Evolutionary conservation across 2,888 invertebrate genomes (phyloP), one percentile per base, ranked within the genome.

Genomic region (Caenorhabditis sulstoni): DNA sequence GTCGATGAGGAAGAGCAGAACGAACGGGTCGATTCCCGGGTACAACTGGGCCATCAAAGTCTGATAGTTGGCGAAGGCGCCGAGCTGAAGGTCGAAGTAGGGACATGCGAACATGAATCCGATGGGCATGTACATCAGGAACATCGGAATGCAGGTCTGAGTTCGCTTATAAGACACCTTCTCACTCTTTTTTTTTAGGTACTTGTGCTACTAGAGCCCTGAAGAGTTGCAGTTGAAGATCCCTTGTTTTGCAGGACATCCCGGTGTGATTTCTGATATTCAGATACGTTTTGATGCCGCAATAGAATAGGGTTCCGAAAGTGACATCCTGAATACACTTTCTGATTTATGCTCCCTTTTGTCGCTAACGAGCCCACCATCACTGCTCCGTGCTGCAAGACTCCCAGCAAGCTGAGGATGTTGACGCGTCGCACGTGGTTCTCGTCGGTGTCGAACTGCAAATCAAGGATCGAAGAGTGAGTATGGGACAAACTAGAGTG

Each of bases 211-310:
- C 66, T 9, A 75, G 45, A 29, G 75, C 75, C 16, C 67, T 23
- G 61, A 75, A 75, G 8, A 75, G 59, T 35, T 75, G 75, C 1
- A 62, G 12, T 35, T 75, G 75, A 2, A 75, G 47, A 3, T 61
- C 52, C 7, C 59, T 29, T 3, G 75, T 75, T 47, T 50, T 67
- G n/a, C n/a, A n/a, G 0, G 75, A 67, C 50, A 59, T 52, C 14
- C 67, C 67, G 16, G 22, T 35, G 12, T 58, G 50, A 3, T 41
- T 37, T 9, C 47, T 50, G 18, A 68, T 49, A 1, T 41, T 59
- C 3, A 41, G 9, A 29, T 39, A 67, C 2, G 75, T 75, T 35
- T 52, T 45, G 29, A 67, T 61, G 0, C 66, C 75, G 41, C 75
- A 75, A 16, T 67, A 75, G 29, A 67, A 75, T 0, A 75, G 35